A percentile compares a stretch with the other conserved stretches of the same genome.
These are phyloP conservation scores for Sebastes steindachneri DNA, from an alignment of 2,797 vertebrate species.

Conservation along the genomic window DNA sequence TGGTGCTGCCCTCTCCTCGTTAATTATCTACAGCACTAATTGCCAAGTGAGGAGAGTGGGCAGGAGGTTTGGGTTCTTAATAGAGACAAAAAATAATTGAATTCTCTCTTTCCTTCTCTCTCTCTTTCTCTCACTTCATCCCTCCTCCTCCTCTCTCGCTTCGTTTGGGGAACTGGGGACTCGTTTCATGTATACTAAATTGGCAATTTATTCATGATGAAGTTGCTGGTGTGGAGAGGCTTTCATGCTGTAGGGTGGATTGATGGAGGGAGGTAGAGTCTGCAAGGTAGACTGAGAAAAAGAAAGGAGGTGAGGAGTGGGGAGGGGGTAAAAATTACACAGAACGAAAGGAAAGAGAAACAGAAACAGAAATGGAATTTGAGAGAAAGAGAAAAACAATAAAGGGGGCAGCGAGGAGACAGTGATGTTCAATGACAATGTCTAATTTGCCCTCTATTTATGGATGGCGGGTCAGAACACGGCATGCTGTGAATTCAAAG, in stretches of 20 bases:
- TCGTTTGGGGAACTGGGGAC: conserved; percentile 73
- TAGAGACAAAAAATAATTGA: conserved; percentile 83
- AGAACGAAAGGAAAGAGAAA: conserved; percentile 1
- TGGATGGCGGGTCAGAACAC: conserved; percentile 67
- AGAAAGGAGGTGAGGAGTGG: neutral
- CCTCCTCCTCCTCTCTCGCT: conserved; percentile 49
- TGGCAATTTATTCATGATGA: conserved; percentile 82
- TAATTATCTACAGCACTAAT: conserved; percentile 82
- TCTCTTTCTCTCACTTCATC: conserved; percentile 39
- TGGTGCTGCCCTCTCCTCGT: conserved; percentile 78
- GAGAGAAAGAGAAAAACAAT: conserved; percentile 50
- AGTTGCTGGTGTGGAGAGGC: conserved; percentile 78
- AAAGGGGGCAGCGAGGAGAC: conserved; percentile 52
- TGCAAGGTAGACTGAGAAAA: conserved; percentile 53
- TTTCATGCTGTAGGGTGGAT: conserved; percentile 76
- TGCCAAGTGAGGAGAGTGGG: conserved; percentile 79
- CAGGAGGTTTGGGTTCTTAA: conserved; percentile 80
- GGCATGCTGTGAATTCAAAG: conserved; percentile 70
- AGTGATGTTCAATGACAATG: conserved; percentile 69
- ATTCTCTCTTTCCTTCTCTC: conserved; percentile 56
- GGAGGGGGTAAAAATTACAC: conserved; percentile 25
- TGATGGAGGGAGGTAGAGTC: conserved; percentile 63
- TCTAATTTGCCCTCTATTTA: conserved; percentile 76
- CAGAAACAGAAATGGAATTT: conserved; percentile 37
- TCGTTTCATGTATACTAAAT: conserved; percentile 80